Evolutionary conservation across 2,797 vertebrate genomes (phyloP).

Genomic region (Thripadectes ignobilis): DNA sequence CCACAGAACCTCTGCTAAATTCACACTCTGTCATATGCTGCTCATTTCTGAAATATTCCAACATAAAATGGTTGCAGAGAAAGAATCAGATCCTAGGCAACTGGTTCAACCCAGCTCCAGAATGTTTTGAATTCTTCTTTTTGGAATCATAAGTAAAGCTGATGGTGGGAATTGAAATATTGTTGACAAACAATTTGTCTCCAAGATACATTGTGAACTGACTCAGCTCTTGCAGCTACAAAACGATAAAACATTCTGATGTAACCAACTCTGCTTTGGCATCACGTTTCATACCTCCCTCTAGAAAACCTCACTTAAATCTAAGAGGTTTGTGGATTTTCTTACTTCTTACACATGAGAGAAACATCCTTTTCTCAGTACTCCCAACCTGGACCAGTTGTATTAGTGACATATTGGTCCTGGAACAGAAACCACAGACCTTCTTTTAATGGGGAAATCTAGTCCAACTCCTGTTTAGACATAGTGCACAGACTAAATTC

Average conservation of each 20-base stretch:
- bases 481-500: background rate
- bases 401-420: background rate
- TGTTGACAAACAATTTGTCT: conserved; percentile 15
- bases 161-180: conserved; percentile 18
- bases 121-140: conserved; percentile 30
- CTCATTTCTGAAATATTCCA: conserved; percentile 5
- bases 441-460: conserved; percentile 17
- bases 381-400: background rate
- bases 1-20: background rate
- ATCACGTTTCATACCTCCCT: background rate
- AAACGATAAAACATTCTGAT: conserved; percentile 39
- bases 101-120: background rate
- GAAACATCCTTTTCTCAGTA: background rate
- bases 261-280: background rate
- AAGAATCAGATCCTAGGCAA: background rate
- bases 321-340: background rate
- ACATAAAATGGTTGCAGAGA: background rate
- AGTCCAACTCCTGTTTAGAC: conserved; percentile 2
- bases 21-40: background rate
- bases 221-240: conserved; percentile 30
- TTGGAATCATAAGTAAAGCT: conserved; percentile 32
- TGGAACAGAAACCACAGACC: background rate
- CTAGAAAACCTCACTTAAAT: conserved; percentile 32
- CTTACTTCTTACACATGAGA: background rate
- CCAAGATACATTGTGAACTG: background rate